Evolutionary conservation across 1,140 invertebrate species (phyloP).

Genomic region (Apis laboriosa): DNA sequence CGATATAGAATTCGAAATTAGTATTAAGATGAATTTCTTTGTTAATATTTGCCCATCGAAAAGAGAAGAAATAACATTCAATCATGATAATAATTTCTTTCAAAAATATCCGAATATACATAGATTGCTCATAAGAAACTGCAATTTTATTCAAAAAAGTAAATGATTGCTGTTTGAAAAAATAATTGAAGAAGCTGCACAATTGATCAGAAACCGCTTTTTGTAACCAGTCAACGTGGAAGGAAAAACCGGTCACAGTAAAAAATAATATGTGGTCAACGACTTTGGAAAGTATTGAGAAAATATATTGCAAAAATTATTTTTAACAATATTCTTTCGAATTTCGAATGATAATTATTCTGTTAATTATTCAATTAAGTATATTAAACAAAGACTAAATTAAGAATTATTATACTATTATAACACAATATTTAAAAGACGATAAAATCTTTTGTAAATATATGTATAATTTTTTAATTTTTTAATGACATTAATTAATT

Average conservation of each 20-base stretch:
- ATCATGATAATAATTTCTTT: background rate
- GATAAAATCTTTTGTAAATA: background rate
- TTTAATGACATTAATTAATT: too few species aligned
- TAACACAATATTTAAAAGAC: too few species aligned
- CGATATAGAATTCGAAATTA: too few species aligned
- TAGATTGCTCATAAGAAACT: background rate
- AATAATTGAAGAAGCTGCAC: background rate
- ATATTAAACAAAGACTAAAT: background rate
- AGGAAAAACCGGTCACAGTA: conserved; percentile 51
- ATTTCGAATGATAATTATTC: background rate
- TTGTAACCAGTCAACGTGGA: conserved; percentile 11
- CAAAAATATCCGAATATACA: background rate
- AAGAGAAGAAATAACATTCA: background rate
- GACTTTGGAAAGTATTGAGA: conserved; percentile 43
- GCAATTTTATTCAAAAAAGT: background rate
- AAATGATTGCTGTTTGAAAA: too few species aligned
- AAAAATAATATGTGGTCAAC: conserved; percentile 29
- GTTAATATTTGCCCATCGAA: background rate
- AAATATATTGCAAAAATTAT: conserved; percentile 10
- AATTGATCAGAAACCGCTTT: conserved; percentile 6
- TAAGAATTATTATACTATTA: too few species aligned
- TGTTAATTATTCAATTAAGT: conserved; percentile 13
- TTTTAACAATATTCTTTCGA: background rate
- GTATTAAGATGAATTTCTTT: background rate
- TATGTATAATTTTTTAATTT: background rate